Percentiles rank a stretch among this genome's conserved stretches.
These are phyloP conservation scores for Lissonota sp. DNA, from an alignment of 2,888 invertebrate genomes.

Conservation along the genomic window DNA sequence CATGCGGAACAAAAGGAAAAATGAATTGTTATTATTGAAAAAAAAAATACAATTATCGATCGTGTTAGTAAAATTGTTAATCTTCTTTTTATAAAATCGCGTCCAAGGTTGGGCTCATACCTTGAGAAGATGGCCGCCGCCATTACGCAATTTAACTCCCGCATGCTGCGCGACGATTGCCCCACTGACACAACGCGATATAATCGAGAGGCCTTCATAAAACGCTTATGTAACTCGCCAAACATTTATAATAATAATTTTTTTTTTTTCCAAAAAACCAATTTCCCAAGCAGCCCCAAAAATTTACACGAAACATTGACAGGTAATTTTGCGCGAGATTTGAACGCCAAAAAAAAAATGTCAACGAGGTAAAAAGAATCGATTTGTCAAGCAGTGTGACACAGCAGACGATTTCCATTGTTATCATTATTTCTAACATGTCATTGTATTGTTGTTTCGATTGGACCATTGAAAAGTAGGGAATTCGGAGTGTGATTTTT, in stretches of 20 bases:
- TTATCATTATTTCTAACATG: constrained; percentile 1
- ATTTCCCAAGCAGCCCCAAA: neutral
- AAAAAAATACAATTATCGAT: neutral
- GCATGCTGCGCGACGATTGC: constrained; percentile 61
- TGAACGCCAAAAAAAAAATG: neutral
- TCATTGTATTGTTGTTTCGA: neutral
- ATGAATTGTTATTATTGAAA: neutral
- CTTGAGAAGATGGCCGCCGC: constrained; percentile 80
- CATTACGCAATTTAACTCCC: constrained; percentile 79
- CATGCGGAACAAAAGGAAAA: constrained; percentile 61
- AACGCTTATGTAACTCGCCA: constrained; percentile 57
- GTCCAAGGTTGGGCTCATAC: constrained; percentile 64
- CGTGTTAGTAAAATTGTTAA: neutral
- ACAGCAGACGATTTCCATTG: neutral
- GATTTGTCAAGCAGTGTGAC: constrained; percentile 1
- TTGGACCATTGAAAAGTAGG: neutral
- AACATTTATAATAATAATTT: too few relatives aligned
- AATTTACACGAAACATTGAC: neutral
- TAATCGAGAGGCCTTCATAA: constrained; percentile 41
- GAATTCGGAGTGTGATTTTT: neutral
- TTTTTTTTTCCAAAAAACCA: too few relatives aligned
- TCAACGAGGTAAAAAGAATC: neutral
- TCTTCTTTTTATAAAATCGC: constrained; percentile 25
- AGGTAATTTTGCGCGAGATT: constrained; percentile 10
- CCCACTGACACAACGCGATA: constrained; percentile 68